These are phyloP conservation scores for Drosophila pandora DNA, from an alignment of 1,140 invertebrate genomes.

Conservation along the genomic window DNA sequence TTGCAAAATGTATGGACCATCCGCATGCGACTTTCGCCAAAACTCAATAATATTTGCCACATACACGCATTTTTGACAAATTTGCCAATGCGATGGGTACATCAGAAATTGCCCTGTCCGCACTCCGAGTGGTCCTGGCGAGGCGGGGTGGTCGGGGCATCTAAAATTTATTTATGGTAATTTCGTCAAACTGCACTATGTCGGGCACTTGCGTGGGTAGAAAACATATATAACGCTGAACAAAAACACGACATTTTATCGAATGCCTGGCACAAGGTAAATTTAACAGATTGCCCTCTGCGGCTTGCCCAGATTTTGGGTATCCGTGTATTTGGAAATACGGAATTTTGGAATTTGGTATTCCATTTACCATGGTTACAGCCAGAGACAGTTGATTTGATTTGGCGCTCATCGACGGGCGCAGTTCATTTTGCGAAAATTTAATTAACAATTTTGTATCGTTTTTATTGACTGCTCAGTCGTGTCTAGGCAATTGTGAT, in stretches of 20 bases:
- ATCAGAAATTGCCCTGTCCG: constrained; percentile 19
- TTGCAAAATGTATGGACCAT: constrained; percentile 66
- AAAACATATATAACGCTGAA: constrained; percentile 7
- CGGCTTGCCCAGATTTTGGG: constrained; percentile 47
- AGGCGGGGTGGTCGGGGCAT: not conserved
- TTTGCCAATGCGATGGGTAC: constrained; percentile 32
- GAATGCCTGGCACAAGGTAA: constrained; percentile 61
- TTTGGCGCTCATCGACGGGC: constrained; percentile 33
- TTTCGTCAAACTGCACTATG: constrained; percentile 55
- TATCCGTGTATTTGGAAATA: constrained; percentile 1
- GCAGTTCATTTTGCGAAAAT: constrained; percentile 49
- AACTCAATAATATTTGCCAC: constrained; percentile 70
- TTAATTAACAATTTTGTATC: constrained; percentile 70
- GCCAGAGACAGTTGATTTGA: constrained; percentile 43
- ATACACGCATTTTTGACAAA: constrained; percentile 54
- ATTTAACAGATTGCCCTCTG: constrained; percentile 66
- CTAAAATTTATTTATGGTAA: constrained; percentile 76
- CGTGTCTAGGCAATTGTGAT: constrained; percentile 50
- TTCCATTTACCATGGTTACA: constrained; percentile 28
- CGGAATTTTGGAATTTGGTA: constrained; percentile 25
- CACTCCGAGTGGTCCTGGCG: constrained; percentile 1
- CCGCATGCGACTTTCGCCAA: constrained; percentile 25
- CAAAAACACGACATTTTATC: constrained; percentile 48
- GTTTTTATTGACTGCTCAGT: constrained; percentile 56
- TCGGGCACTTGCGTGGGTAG: not conserved